Evolutionary conservation across 2,797 vertebrate species (phyloP).

Genomic region (Hipposideros larvatus): DNA sequence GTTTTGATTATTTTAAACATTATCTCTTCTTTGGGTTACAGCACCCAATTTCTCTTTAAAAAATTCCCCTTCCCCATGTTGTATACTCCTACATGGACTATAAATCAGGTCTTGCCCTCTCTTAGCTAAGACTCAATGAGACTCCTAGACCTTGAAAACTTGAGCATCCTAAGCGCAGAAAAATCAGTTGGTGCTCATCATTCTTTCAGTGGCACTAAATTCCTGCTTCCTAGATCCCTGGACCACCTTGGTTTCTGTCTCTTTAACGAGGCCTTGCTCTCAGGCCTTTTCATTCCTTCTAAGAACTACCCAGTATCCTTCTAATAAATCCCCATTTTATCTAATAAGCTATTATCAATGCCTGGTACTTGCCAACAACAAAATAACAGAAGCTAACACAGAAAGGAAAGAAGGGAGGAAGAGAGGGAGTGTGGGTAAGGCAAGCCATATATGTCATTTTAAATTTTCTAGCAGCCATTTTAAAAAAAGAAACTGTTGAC

Average conservation of each 20-base stretch:
- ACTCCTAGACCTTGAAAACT: constrained; percentile 24
- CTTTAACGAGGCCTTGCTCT: constrained; percentile 38
- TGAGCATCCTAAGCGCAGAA: not conserved
- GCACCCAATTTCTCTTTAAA: constrained; percentile 7
- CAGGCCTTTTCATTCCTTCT: not conserved
- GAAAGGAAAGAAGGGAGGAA: not conserved
- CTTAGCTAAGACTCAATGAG: not conserved
- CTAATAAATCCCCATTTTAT: not conserved
- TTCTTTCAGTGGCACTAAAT: not conserved
- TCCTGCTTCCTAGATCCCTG: not conserved
- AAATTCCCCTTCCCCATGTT: not conserved
- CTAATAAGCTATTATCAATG: not conserved
- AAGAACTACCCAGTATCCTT: not conserved
- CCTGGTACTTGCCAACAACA: not conserved
- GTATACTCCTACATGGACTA: not conserved
- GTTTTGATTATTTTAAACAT: not conserved
- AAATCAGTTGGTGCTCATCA: not conserved
- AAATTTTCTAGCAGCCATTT: constrained; percentile 37
- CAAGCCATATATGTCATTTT: not conserved
- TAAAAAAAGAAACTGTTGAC: constrained; percentile 6
- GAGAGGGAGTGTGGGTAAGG: not conserved
- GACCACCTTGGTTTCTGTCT: not conserved
- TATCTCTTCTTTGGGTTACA: constrained; percentile 1
- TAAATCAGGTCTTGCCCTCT: not conserved
- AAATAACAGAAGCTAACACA: not conserved